Evolutionary conservation across 2,113 vertebrate genomes (phyloP).

Genomic region (Orthonyx spaldingii): DNA sequence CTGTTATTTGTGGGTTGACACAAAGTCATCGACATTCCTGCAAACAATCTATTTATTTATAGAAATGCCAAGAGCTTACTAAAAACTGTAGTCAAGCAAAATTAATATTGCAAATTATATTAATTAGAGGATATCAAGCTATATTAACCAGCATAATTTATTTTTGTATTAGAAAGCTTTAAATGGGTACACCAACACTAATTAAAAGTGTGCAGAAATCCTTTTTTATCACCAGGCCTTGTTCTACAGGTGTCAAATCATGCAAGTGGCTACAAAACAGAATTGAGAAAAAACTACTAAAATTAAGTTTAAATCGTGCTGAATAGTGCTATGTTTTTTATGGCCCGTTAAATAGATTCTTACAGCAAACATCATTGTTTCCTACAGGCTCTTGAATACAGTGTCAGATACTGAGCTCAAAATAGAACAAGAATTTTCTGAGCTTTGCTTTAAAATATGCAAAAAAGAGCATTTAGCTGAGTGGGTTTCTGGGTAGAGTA

Average conservation of each 20-base stretch:
- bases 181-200: background rate
- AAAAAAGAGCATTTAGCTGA: background rate
- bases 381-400: background rate
- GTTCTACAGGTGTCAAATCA: background rate
- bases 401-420: background rate
- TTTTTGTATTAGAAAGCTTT: constrained; percentile 11
- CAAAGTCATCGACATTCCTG: background rate
- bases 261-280: background rate
- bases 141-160: constrained; percentile 4
- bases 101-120: constrained; percentile 17
- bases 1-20: background rate
- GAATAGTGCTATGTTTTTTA: constrained; percentile 24
- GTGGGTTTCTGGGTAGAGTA: background rate
- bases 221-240: background rate
- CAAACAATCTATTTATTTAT: background rate
- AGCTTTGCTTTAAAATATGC: background rate
- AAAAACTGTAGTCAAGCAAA: constrained; percentile 32
- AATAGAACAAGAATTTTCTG: background rate
- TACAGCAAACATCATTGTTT: background rate
- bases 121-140: constrained; percentile 23
- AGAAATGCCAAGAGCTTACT: constrained; percentile 7
- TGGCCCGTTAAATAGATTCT: constrained; percentile 8
- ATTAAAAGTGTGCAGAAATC: background rate
- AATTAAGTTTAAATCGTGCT: constrained; percentile 1
- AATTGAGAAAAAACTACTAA: background rate